phyloP scores from a whole-genome alignment of 2,113 vertebrate species.

The Bombycilla garrulus region DNA sequence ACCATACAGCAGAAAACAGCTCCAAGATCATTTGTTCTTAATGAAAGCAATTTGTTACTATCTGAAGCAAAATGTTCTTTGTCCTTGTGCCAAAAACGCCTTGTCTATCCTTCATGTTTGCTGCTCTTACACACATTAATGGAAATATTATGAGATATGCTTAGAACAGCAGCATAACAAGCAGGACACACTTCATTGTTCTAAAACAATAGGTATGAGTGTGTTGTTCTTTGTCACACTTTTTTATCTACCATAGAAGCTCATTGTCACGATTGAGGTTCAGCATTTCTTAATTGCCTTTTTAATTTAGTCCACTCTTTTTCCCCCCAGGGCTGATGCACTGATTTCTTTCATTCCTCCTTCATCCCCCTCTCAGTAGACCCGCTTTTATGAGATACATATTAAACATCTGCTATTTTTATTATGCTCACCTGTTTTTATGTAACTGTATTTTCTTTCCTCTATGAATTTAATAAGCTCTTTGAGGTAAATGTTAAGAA shows the following conservation, averaged over 20 bases:
- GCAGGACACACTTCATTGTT: slow-evolving; percentile 27
- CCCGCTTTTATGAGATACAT: neutral
- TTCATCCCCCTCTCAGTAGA: neutral
- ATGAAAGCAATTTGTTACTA: slow-evolving; percentile 73
- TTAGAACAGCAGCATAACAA: slow-evolving; percentile 51
- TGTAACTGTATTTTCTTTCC: neutral
- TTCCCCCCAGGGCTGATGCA: neutral
- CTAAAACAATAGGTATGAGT: slow-evolving; percentile 21
- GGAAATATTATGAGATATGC: neutral
- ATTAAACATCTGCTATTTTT: slow-evolving; percentile 39
- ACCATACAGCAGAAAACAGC: slow-evolving; percentile 45
- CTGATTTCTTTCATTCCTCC: neutral
- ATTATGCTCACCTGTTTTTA: neutral
- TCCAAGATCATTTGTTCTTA: slow-evolving; percentile 66
- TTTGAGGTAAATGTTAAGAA: neutral
- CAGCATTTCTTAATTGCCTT: slow-evolving; percentile 63
- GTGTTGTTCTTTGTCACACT: neutral
- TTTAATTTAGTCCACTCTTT: slow-evolving; percentile 51
- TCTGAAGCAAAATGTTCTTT: slow-evolving; percentile 60
- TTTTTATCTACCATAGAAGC: slow-evolving; percentile 19
- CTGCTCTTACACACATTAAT: slow-evolving; percentile 40
- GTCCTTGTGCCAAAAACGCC: slow-evolving; percentile 54
- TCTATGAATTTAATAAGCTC: slow-evolving; percentile 22
- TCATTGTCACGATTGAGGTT: neutral
- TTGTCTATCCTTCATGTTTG: slow-evolving; percentile 11